A percentile compares a stretch with the other conserved stretches of the same genome.
phyloP scores from a whole-genome alignment of 2,113 vertebrate genomes.

The Megaleporinus macrocephalus region DNA sequence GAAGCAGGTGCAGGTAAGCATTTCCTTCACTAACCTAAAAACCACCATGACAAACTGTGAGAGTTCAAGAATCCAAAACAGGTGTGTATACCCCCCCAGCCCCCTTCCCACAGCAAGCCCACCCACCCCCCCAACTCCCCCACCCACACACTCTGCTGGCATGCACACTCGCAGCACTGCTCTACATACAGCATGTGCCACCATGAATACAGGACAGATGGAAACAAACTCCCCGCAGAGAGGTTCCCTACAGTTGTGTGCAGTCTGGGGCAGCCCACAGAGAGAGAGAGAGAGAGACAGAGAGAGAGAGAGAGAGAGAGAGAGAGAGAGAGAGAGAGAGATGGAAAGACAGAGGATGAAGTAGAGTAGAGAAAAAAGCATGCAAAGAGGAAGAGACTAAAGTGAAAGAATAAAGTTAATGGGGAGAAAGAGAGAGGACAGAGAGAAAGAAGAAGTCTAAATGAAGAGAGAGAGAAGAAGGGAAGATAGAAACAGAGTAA shows the following conservation, averaged over 20 bases:
- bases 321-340: too few relatives aligned
- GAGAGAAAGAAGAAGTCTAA: too few relatives aligned
- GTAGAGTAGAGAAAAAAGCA: too few relatives aligned
- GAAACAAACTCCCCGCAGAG: constrained; percentile 78
- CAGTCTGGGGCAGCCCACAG: constrained; percentile 64
- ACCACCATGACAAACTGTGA: constrained; percentile 38
- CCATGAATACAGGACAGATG: constrained; percentile 81
- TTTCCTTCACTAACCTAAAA: constrained; percentile 36
- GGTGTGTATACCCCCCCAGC: constrained; percentile 29
- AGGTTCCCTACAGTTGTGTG: constrained; percentile 79
- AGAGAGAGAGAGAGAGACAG: too few relatives aligned
- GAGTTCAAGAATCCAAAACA: constrained; percentile 36
- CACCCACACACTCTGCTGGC: constrained; percentile 40
- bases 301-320: too few relatives aligned
- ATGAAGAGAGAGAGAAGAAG: too few relatives aligned
- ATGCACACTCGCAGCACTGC: constrained; percentile 70
- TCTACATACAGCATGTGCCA: constrained; percentile 75
- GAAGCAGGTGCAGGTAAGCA: constrained; percentile 32
- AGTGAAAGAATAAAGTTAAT: too few relatives aligned
- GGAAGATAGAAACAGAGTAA: too few relatives aligned
- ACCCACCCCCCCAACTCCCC: too few relatives aligned
- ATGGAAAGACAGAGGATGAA: too few relatives aligned
- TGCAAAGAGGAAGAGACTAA: too few relatives aligned
- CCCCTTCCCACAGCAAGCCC: constrained; percentile 58
- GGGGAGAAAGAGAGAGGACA: too few relatives aligned